A percentile compares a stretch with the other conserved stretches of the same genome.
Conservation (phyloP, 2,888 invertebrate genomes). For the Epinotia demarniana region DNA sequence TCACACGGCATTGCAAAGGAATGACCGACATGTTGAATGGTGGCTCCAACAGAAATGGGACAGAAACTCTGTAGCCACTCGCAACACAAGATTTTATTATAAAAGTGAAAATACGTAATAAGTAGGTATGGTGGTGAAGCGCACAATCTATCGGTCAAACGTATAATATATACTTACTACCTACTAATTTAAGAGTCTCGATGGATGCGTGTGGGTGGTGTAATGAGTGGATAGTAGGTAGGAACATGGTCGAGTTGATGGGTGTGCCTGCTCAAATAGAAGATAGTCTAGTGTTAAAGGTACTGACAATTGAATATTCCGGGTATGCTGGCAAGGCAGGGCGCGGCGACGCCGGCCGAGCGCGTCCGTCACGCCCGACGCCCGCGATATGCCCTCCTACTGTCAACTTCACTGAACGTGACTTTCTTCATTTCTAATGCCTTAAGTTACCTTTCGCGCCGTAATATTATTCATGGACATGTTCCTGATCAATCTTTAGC, state of each 20-base stretch:
- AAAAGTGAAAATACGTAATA: no score
- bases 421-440: conserved; percentile 42
- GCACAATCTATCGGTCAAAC: no score
- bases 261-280: conserved; percentile 28
- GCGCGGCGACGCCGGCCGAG: conserved; percentile 64
- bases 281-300: conserved; percentile 33
- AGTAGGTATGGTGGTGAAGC: no score
- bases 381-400: conserved; percentile 68
- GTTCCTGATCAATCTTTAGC: neutral
- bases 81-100: no score
- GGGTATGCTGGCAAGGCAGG: conserved; percentile 59
- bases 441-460: conserved; percentile 8
- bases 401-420: conserved; percentile 46
- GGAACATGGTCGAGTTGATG: conserved; percentile 15
- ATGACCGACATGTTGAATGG: conserved; percentile 55
- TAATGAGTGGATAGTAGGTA: neutral
- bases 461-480: conserved; percentile 18
- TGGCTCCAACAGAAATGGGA: conserved; percentile 47
- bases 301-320: conserved; percentile 49
- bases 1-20: conserved; percentile 48
- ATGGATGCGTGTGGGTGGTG: no score
- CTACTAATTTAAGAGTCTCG: no score
- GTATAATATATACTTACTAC: no score
- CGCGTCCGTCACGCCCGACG: conserved; percentile 75
- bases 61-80: conserved; percentile 27